These are phyloP conservation scores for Okapia johnstoni DNA, from an alignment of 2,113 vertebrate genomes.

Conservation along the genomic window DNA sequence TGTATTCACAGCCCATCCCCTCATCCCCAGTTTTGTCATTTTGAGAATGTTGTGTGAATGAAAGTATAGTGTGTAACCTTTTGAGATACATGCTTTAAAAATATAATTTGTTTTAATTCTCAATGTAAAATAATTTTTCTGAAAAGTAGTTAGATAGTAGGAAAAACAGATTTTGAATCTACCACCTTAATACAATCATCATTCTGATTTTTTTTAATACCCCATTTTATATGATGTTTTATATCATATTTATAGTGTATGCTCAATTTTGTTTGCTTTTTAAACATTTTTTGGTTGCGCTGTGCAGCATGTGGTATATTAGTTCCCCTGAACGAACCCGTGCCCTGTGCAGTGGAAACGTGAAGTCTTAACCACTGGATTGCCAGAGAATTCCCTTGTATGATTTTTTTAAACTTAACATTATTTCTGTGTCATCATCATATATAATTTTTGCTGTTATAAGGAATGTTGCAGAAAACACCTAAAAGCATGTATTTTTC, in stretches of 20 bases:
- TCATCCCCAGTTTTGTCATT: neutral
- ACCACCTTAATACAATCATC: neutral
- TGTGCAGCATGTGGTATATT: neutral
- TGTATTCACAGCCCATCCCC: neutral
- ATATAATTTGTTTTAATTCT: neutral
- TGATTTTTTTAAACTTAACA: neutral
- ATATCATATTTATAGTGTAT: neutral
- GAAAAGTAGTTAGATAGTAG: neutral
- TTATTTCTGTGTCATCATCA: neutral
- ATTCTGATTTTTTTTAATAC: neutral
- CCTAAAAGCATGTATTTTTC: neutral
- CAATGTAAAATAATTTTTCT: neutral
- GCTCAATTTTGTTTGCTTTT: neutral
- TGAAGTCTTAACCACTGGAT: neutral
- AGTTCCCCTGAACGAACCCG: neutral
- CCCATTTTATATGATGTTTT: neutral
- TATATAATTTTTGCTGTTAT: constrained; percentile 21
- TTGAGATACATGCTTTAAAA: neutral
- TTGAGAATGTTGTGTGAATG: neutral
- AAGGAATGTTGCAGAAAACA: constrained; percentile 13
- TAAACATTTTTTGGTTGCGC: neutral
- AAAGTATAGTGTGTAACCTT: neutral
- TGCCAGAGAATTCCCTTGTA: neutral
- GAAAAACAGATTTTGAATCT: neutral
- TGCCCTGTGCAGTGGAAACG: neutral